These are phyloP conservation scores for Folsomia candida DNA, from an alignment of 2,888 invertebrate genomes.

Conservation along the genomic window DNA sequence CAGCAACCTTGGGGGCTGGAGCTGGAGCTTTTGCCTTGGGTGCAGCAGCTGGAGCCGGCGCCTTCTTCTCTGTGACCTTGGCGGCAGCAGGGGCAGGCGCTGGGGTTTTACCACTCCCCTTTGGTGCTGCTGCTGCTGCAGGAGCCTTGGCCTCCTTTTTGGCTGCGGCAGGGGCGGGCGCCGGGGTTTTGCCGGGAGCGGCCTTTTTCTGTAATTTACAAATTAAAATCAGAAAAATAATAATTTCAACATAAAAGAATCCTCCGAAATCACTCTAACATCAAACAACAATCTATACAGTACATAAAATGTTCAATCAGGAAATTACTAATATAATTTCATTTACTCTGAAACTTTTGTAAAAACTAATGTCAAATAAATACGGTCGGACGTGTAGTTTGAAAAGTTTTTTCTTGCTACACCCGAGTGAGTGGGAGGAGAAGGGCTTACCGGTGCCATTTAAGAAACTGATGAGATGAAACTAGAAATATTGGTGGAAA, in stretches of 20 bases:
- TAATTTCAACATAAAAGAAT: neutral
- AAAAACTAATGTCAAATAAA: too few species aligned
- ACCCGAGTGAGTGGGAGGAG: neutral
- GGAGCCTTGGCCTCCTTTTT: constrained; percentile 33
- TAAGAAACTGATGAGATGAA: neutral
- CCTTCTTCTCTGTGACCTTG: constrained; percentile 9
- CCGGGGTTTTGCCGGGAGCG: constrained; percentile 41
- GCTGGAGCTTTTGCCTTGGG: constrained; percentile 32
- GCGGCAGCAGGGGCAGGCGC: constrained; percentile 35
- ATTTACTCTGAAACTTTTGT: too few species aligned
- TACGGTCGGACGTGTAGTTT: too few species aligned
- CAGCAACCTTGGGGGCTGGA: constrained; percentile 24
- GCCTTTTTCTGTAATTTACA: constrained; percentile 48
- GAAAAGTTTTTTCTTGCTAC: too few species aligned
- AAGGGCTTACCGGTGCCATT: constrained; percentile 22
- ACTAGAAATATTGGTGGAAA: neutral
- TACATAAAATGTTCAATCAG: neutral
- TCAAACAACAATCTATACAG: neutral
- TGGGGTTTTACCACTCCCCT: constrained; percentile 26
- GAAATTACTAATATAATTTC: neutral
- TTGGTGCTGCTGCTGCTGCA: constrained; percentile 32
- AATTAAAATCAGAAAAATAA: constrained; percentile 6
- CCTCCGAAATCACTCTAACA: neutral
- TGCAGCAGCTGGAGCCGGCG: constrained; percentile 26
- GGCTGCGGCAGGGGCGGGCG: constrained; percentile 41